Base-by-base conservation (phyloP, 2,888 invertebrate genomes). In the Abrostola triplasia region DNA sequence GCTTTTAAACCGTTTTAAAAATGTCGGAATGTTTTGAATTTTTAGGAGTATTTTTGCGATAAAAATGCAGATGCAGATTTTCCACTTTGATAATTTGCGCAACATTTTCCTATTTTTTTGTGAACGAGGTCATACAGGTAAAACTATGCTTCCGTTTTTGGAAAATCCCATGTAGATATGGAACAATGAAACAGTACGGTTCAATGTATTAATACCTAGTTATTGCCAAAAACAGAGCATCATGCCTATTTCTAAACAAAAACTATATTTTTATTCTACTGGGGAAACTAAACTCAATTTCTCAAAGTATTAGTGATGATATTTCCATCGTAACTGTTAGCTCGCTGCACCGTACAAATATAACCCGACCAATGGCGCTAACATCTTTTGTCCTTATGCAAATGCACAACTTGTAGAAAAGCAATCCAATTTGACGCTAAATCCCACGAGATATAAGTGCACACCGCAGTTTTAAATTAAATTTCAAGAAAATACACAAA, bases 381-480 rank as follows among this genome's bases (percentile, higher is more conserved):
- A 70, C 79, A 76, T 80, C 79, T 84, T 83, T 84, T 89, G 89
- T 90, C 83, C 84, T 80, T 82, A 92, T 92, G 92, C 90, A 91
- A 92, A 93, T 93, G 88, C 85, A 82, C 82, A 87, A 90, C 89
- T 90, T 88, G 91, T 89, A 88, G 85, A 85, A 85, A 88, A 88
- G 86, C 90, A 88, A 91, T 92, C 90, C 90, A 92, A 92, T 93
- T 91, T 90, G 88, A 88, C 83, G 87, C 82, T 82, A 88, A 91
- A 87, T 87, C 92, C 90, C 88, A 58, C 24, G 86, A 87, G 92
- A 88, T 84, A 84, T 86, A 84, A 87, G 80, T 84, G 87, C 86
- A 84, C 81, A 85, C 87, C 87, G 84, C 87, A 85, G 84, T 90
- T 89, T 90, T 90, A 90, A 90, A 92, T 92, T 90, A 92, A 90